Base-by-base conservation (phyloP, 2,888 invertebrate genomes). In the Gasteruption jaculator region DNA sequence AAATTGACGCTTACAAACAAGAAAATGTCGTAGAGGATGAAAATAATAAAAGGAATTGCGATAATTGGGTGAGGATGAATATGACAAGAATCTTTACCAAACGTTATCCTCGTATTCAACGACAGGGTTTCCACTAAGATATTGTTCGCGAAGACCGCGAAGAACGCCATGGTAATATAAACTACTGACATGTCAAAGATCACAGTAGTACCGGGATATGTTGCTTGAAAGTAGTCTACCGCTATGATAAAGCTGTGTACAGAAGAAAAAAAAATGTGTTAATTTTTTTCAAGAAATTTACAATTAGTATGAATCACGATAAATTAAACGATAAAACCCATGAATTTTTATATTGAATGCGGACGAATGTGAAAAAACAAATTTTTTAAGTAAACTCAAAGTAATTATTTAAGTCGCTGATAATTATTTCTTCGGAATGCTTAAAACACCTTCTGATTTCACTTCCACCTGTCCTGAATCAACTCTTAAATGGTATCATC, bases 131-230 rank as follows among this genome's bases (percentile, higher is more conserved):
- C 90, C 8, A 93, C 81, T 12, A 93, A 73, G 42, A 91, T 73
- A 63, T 92, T 93, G 71, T 91, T 93, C 38, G 83, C 78, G 48
- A 91, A 74, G 5, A 93, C 93, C 3, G 92, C 90, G 43, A 85
- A 78, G 58, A 92, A 90, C 19, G 92, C 91, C 50, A 89, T 85
- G n/a, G 86, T 79, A 52, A 93, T 91, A 71, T 93, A 93, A 26
- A 91, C 88, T 49, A 91, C 80, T 10, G 91, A 91, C 86, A 93
- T 91, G 69, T 93, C 93, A 68, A 93, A 86, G 60, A 92, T 86
- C 47, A 93, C 90, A 2, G 88, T 86, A 1, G 87, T 82, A 40
- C 83, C 83, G 0, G 90, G 91, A 68, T 88, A 92, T 53, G 86
- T 80, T 14, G 78, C 76, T 73, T 91, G 89, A 74, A 91, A 93